phyloP scores from a whole-genome alignment of 2,888 invertebrate species.

The Apotomis turbidana region DNA sequence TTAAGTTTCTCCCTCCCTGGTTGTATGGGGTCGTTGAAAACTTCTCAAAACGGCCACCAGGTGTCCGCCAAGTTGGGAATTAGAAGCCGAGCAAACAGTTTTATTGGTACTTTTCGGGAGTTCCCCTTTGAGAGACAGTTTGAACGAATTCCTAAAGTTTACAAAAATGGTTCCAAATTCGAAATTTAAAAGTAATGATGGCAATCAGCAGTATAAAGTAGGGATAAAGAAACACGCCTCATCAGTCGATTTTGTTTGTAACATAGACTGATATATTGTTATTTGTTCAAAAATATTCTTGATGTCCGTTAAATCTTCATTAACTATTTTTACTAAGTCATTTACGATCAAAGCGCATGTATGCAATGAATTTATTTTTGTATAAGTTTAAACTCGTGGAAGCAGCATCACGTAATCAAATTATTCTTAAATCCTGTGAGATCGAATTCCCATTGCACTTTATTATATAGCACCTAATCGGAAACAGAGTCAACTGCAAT shows the following conservation, averaged over 20 bases:
- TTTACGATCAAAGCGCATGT: no score
- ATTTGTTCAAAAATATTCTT: no score
- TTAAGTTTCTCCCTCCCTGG: conserved; percentile 1
- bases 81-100: conserved; percentile 46
- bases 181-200: neutral
- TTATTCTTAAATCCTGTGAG: neutral
- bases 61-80: conserved; percentile 61
- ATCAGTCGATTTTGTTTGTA: no score
- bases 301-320: no score
- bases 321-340: no score
- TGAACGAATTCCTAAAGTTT: conserved; percentile 15
- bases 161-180: conserved; percentile 1
- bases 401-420: no score
- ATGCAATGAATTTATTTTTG: no score
- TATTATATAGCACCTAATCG: no score
- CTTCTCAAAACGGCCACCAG: conserved; percentile 62
- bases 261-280: no score
- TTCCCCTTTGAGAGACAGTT: conserved; percentile 23
- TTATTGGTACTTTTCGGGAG: conserved; percentile 28
- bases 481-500: neutral
- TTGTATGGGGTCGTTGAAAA: conserved; percentile 59
- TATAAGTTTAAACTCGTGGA: no score
- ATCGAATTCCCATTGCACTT: neutral
- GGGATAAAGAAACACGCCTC: no score
- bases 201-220: no score